Base-by-base conservation (phyloP, 2,888 invertebrate genomes). In the Carabus problematicus region DNA sequence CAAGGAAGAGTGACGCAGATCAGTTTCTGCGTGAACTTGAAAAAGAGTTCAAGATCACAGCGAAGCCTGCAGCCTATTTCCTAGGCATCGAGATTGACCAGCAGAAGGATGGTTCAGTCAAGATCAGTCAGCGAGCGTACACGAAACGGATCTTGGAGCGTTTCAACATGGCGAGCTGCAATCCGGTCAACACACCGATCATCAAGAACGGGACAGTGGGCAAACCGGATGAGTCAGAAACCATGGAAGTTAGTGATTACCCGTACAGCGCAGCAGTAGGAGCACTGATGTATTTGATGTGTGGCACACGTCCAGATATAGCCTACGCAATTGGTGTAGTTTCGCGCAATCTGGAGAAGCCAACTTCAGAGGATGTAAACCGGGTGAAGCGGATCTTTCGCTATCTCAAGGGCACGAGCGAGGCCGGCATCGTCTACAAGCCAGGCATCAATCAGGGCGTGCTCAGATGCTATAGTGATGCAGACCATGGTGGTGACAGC, bases 1-100 rank as follows among this genome's bases (percentile, higher is more conserved):
- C 14, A 11, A 58, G 71, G 69, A 18, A 42, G 64, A 43, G 64
- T 29, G 71, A 68, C 16, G n/a, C 52, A n/a, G 66, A 70, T 41
- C 40, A 49, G 8, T 71, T 68, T 19, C 14, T 71, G 45, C 18
- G 47, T 40, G 68, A 71, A 19, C 59, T 69, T 18, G 60, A 64
- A 64, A 43, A 49, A 41, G 70, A 72, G 49, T 72, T 72, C 64
- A 71, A 61, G 47, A 70, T 63, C 14, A 40, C 52, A 9, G 12
- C 54, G 8, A 52, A 52, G 16, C 41, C 40, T 40, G 49, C 63
- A 9, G 49, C 55, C 9, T 55, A 55, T 19, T 55, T 8, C 56
- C 67, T 73, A 18, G 72, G 72, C 8, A n/a, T 73, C 11, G 60
- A 74, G 64, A 72, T 74, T 45, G 49, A 72, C 41, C 39, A 16